Percentiles rank a stretch among this genome's conserved stretches.
phyloP scores from a whole-genome alignment of 2,888 invertebrate species.

The Apoderus coryli region DNA sequence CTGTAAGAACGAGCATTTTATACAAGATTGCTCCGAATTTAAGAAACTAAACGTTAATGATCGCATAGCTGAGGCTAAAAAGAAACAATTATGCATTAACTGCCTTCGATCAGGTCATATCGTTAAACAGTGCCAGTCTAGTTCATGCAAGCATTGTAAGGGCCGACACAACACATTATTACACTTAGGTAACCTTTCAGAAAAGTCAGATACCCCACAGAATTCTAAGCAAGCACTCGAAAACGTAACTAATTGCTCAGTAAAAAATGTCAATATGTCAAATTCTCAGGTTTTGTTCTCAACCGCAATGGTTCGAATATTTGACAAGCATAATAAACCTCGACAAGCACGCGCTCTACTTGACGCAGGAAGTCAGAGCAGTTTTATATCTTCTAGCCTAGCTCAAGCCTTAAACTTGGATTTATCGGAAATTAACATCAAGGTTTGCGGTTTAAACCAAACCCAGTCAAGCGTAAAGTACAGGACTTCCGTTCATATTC shows the following conservation, averaged over 20 bases:
- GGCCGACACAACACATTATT: slow-evolving; percentile 1
- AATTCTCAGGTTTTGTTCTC: slow-evolving; percentile 8
- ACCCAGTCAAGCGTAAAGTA: no score
- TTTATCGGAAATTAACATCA: slow-evolving; percentile 4
- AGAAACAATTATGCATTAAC: slow-evolving; percentile 3
- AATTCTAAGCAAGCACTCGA: no score
- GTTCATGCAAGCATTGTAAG: slow-evolving; percentile 2
- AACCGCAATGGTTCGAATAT: slow-evolving; percentile 6
- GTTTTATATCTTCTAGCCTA: slow-evolving; percentile 7
- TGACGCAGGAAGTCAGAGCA: slow-evolving; percentile 10
- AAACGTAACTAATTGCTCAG: no score
- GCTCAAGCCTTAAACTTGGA: slow-evolving; percentile 4
- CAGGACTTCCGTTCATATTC: no score
- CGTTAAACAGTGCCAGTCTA: background rate
- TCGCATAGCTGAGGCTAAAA: slow-evolving; percentile 2
- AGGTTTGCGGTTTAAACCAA: slow-evolving; percentile 11
- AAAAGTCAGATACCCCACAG: no score
- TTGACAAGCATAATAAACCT: slow-evolving; percentile 8
- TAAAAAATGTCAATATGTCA: no score
- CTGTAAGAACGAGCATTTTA: background rate
- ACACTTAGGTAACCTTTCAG: no score
- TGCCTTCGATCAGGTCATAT: slow-evolving; percentile 2
- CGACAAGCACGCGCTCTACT: slow-evolving; percentile 9
- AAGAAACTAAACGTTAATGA: slow-evolving; percentile 4
- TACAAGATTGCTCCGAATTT: slow-evolving; percentile 1